phyloP scores from a whole-genome alignment of 2,888 invertebrate genomes.

The Papilio demoleus region DNA sequence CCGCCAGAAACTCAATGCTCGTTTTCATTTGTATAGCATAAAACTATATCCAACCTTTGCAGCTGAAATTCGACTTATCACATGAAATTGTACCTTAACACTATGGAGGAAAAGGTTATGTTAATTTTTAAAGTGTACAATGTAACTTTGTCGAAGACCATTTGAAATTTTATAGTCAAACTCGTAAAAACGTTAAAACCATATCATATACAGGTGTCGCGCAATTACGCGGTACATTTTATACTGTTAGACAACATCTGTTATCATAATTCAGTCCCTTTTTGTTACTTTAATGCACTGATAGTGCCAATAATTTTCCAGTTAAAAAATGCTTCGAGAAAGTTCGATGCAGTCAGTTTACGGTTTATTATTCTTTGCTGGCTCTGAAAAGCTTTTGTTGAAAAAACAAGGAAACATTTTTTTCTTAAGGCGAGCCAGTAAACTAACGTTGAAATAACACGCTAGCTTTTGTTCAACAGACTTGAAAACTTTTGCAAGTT shows the following conservation, averaged over 20 bases:
- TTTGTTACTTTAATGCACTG: slow-evolving; percentile 30
- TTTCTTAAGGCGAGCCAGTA: slow-evolving; percentile 37
- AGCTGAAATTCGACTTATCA: not conserved
- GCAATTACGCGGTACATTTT: slow-evolving; percentile 56
- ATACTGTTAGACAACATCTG: slow-evolving; percentile 49
- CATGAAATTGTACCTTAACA: slow-evolving; percentile 28
- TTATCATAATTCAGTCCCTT: slow-evolving; percentile 38
- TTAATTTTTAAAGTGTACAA: slow-evolving; percentile 39
- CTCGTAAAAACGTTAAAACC: slow-evolving; percentile 61
- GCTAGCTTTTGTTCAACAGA: slow-evolving; percentile 24
- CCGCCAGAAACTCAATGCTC: slow-evolving; percentile 61
- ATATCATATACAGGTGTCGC: slow-evolving; percentile 62
- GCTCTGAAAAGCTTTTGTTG: slow-evolving; percentile 48
- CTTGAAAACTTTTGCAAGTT: slow-evolving; percentile 13
- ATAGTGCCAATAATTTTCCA: slow-evolving; percentile 48
- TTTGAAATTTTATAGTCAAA: slow-evolving; percentile 53
- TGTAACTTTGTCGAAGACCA: slow-evolving; percentile 46
- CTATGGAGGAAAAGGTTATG: slow-evolving; percentile 42
- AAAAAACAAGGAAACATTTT: slow-evolving; percentile 42
- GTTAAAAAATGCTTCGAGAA: slow-evolving; percentile 56
- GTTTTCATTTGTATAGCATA: slow-evolving; percentile 49
- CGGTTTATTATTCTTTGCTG: slow-evolving; percentile 60
- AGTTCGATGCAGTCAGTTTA: slow-evolving; percentile 54
- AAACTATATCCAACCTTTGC: slow-evolving; percentile 42
- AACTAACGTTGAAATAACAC: slow-evolving; percentile 31